Percentiles rank a stretch among this genome's conserved stretches.
These are phyloP conservation scores for Probaryconus sp. DNA, from an alignment of 1,140 invertebrate genomes.

Conservation along the genomic window DNA sequence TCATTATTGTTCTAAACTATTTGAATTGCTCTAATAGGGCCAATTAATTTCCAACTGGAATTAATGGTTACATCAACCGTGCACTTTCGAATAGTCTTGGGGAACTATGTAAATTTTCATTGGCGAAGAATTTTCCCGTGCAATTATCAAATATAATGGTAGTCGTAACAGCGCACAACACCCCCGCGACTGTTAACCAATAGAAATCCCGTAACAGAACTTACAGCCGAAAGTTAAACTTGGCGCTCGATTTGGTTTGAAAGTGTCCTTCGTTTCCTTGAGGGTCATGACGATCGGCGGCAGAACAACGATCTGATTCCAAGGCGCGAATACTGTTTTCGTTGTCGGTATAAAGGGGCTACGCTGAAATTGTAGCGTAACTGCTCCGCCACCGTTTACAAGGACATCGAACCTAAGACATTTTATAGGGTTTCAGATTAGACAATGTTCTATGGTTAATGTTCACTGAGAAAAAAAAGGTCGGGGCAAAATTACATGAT, in stretches of 20 bases:
- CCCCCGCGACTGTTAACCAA: no score
- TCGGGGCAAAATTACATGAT: no score
- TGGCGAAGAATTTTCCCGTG: constrained; percentile 41
- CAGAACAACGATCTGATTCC: constrained; percentile 96
- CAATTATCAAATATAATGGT: constrained; percentile 54
- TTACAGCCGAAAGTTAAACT: constrained; percentile 74
- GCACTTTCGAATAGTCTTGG: constrained; percentile 26
- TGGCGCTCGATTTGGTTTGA: constrained; percentile 74
- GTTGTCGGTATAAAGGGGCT: constrained; percentile 93
- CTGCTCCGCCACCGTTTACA: constrained; percentile 98
- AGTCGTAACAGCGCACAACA: constrained; percentile 45
- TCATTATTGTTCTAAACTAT: constrained; percentile 44
- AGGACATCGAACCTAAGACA: constrained; percentile 95
- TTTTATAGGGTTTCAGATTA: background rate
- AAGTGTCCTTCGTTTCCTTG: constrained; percentile 84
- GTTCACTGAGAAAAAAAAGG: no score
- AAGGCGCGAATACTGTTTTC: constrained; percentile 93
- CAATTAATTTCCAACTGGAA: constrained; percentile 44
- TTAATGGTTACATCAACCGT: constrained; percentile 41
- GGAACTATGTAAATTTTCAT: no score
- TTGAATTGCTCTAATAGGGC: constrained; percentile 42
- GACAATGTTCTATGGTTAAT: no score
- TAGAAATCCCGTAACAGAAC: no score
- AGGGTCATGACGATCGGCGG: constrained; percentile 92
- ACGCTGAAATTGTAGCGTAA: constrained; percentile 96